A percentile compares a stretch with the other conserved stretches of the same genome.
Evolutionary conservation across 2,888 invertebrate species (phyloP).

Genomic region (Drosophila tripunctata): DNA sequence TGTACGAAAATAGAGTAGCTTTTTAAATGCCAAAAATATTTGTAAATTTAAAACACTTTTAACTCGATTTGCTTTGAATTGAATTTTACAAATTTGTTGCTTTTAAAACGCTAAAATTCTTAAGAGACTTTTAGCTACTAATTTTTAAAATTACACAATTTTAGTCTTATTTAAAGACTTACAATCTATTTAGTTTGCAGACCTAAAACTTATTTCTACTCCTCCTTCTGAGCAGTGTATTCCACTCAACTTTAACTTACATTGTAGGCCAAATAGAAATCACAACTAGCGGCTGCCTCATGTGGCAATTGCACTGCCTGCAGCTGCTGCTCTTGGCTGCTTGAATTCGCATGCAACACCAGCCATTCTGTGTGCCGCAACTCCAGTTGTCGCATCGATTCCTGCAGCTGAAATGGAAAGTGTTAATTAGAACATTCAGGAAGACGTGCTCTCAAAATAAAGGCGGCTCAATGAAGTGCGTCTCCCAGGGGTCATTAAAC

Average conservation of each 20-base stretch:
- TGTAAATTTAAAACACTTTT: background rate
- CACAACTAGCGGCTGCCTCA: conserved; percentile 56
- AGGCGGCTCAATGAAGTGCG: conserved; percentile 48
- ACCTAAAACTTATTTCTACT: background rate
- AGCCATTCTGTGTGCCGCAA: conserved; percentile 38
- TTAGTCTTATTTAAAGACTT: too few relatives aligned
- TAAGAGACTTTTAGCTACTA: too few relatives aligned
- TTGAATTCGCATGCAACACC: conserved; percentile 21
- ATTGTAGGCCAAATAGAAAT: conserved; percentile 82
- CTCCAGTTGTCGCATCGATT: conserved; percentile 65
- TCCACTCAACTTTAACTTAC: background rate
- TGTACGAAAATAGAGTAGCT: background rate
- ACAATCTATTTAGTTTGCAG: background rate
- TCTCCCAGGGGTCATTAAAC: conserved; percentile 44
- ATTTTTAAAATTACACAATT: too few relatives aligned
- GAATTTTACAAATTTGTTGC: too few relatives aligned
- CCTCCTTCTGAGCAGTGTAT: background rate
- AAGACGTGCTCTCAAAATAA: conserved; percentile 32
- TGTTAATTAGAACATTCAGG: conserved; percentile 55
- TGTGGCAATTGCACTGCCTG: background rate
- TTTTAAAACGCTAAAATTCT: too few relatives aligned
- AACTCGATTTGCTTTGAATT: too few relatives aligned
- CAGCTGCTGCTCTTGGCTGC: conserved; percentile 3
- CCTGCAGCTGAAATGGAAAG: conserved; percentile 56
- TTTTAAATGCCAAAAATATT: background rate